phyloP scores from a whole-genome alignment of 35 echinoderm and acorn worm genomes.

The Holothuria glaberrima region DNA sequence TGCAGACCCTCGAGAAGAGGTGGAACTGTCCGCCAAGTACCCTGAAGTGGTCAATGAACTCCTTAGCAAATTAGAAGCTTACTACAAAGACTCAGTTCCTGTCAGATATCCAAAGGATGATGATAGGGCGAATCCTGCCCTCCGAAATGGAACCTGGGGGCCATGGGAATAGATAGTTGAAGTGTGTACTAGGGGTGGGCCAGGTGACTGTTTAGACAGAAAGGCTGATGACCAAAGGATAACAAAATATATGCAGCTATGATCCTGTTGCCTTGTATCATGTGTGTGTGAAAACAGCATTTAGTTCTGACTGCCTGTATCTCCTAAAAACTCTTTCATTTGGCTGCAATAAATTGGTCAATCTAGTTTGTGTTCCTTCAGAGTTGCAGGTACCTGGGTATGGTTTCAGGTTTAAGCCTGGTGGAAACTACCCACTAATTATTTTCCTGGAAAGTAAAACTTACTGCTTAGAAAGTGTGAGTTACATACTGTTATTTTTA shows the following conservation, averaged over 20 bases:
- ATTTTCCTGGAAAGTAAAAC: too few relatives aligned
- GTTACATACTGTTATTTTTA: too few relatives aligned
- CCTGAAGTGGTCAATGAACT: slow-evolving; percentile 48
- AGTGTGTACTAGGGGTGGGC: too few relatives aligned
- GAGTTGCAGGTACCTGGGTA: not conserved
- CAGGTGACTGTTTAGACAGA: not conserved
- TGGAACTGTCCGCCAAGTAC: slow-evolving; percentile 36
- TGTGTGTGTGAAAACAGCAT: not conserved
- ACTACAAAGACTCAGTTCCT: slow-evolving; percentile 54
- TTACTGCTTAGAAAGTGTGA: too few relatives aligned
- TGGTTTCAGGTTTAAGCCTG: not conserved
- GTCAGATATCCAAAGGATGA: slow-evolving; percentile 48
- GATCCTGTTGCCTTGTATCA: not conserved
- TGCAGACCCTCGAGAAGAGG: slow-evolving; percentile 45
- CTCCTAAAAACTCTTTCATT: not conserved
- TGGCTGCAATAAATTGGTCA: not conserved
- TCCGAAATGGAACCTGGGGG: slow-evolving; percentile 51
- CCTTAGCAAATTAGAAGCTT: slow-evolving; percentile 14
- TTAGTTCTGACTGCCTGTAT: too few relatives aligned
- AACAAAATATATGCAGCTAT: not conserved
- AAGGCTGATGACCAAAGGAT: too few relatives aligned
- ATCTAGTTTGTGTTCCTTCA: not conserved
- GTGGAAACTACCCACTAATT: not conserved
- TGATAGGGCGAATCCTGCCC: slow-evolving; percentile 29
- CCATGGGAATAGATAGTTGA: slow-evolving; percentile 52